Percentiles rank a stretch among this genome's conserved stretches.
Evolutionary conservation across 2,113 vertebrate species (phyloP).

Genomic region (human): DNA sequence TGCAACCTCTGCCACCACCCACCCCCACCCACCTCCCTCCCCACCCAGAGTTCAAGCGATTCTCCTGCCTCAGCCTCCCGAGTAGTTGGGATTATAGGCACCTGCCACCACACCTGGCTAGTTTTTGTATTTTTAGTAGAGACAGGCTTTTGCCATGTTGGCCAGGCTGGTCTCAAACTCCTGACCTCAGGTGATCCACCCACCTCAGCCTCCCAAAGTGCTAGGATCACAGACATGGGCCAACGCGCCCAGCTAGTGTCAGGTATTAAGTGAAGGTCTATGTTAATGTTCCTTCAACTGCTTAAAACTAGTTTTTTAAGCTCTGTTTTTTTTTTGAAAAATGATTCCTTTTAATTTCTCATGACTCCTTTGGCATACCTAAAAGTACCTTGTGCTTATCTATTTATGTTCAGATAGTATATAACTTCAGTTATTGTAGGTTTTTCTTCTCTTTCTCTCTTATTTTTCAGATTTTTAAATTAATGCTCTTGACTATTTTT

Average conservation of each 20-base stretch:
- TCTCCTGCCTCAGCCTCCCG: too few relatives aligned
- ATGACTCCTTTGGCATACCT: neutral
- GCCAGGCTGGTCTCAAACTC: too few relatives aligned
- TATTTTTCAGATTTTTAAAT: constrained; percentile 40
- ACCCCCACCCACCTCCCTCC: too few relatives aligned
- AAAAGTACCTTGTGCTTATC: neutral
- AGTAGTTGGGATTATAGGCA: too few relatives aligned
- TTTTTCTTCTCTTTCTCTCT: neutral
- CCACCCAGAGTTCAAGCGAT: too few relatives aligned
- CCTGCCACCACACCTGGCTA: too few relatives aligned
- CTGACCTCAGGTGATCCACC: too few relatives aligned
- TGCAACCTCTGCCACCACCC: too few relatives aligned
- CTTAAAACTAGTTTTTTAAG: constrained; percentile 36
- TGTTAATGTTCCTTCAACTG: neutral
- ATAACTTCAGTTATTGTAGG: neutral
- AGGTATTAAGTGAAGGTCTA: neutral
- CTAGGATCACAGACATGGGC: too few relatives aligned
- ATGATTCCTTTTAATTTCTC: neutral
- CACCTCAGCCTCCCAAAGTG: too few relatives aligned
- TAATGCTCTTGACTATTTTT: constrained; percentile 28
- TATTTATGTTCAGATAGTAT: neutral
- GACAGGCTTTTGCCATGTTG: too few relatives aligned
- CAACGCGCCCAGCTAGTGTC: neutral
- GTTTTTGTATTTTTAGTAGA: too few relatives aligned
- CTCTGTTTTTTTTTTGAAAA: neutral